A percentile compares a stretch with the other conserved stretches of the same genome.
Evolutionary conservation across 2,113 vertebrate genomes (phyloP).

Genomic region (Isurus oxyrinchus): DNA sequence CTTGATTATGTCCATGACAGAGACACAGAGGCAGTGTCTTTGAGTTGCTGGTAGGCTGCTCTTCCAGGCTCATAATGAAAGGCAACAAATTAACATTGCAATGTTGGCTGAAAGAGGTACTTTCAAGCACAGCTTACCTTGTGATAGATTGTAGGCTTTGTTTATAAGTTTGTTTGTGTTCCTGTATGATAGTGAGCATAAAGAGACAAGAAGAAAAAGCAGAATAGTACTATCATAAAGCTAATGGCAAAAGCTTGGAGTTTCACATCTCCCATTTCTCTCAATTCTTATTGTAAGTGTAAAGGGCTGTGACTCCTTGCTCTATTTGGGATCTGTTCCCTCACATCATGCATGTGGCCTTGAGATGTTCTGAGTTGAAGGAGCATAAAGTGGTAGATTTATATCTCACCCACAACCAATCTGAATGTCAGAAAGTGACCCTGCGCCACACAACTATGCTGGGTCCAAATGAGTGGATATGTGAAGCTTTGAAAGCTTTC

Average conservation of each 20-base stretch:
- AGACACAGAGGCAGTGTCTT: background rate
- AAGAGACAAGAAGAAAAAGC: background rate
- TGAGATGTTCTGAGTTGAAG: background rate
- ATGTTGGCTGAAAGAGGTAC: background rate
- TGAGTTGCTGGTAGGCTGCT: background rate
- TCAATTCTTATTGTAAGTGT: background rate
- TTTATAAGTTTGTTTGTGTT: background rate
- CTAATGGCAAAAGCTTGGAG: background rate
- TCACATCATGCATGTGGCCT: background rate
- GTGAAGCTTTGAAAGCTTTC: background rate
- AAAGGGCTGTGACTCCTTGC: background rate
- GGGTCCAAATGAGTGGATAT: background rate
- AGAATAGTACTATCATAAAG: background rate
- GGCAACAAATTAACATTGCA: background rate
- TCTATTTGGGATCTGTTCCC: background rate
- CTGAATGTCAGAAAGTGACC: background rate
- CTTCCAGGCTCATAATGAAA: background rate
- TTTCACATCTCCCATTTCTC: background rate
- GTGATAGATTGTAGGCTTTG: background rate
- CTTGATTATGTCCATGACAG: background rate
- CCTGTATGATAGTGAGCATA: background rate
- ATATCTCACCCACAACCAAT: background rate
- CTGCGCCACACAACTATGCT: background rate
- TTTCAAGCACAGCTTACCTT: background rate
- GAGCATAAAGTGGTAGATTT: background rate